Evolutionary conservation across 2,888 invertebrate species (phyloP).

Genomic region (Steinernema carpocapsae): DNA sequence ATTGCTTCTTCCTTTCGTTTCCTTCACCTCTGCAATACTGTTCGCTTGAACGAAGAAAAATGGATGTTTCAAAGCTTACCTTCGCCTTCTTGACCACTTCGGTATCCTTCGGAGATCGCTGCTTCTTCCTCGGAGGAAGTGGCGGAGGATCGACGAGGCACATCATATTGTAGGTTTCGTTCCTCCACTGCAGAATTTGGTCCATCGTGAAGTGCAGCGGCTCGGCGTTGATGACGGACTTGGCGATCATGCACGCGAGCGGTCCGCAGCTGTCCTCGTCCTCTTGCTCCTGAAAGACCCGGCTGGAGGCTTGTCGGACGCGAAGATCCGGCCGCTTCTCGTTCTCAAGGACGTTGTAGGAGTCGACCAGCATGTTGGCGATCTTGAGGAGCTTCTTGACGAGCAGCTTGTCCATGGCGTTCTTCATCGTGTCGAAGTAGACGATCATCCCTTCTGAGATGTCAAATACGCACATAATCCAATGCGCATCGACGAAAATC

Average conservation of each 20-base stretch:
- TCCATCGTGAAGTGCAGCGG: neutral
- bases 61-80: no score
- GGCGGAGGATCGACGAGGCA: neutral
- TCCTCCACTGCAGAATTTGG: neutral
- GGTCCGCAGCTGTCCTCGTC: slow-evolving; percentile 25
- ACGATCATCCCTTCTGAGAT: neutral
- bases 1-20: neutral
- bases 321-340: neutral
- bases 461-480: neutral
- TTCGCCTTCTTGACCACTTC: no score
- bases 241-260: slow-evolving; percentile 14
- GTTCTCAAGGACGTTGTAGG: neutral
- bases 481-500: neutral
- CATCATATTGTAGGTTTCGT: neutral
- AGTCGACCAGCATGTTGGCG: neutral
- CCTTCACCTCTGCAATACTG: neutral
- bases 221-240: neutral
- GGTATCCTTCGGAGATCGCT: no score
- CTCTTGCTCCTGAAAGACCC: slow-evolving; percentile 6
- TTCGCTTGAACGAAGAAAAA: no score
- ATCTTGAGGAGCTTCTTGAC: neutral
- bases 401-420: neutral
- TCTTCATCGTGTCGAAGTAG: slow-evolving; percentile 23
- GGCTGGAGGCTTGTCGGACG: neutral
- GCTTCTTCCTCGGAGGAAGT: neutral